Evolutionary conservation across 2,888 invertebrate species (phyloP).

Genomic region (Megamerina dolium): DNA sequence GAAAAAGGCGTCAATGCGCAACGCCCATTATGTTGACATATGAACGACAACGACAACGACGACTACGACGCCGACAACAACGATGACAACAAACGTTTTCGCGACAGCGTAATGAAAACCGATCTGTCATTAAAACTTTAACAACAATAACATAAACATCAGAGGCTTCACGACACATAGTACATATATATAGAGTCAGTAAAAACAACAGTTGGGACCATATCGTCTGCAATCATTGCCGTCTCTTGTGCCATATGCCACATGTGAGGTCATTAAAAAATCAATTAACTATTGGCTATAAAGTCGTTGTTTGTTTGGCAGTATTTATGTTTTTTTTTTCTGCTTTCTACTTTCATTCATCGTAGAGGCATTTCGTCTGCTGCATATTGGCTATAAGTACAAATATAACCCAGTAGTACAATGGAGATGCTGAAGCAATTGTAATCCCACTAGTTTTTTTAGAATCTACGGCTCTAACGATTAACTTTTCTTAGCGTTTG

Average conservation of each 20-base stretch:
- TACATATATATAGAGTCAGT: conserved; percentile 4
- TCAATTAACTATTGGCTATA: conserved; percentile 28
- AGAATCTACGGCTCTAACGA: no score
- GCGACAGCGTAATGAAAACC: conserved; percentile 29
- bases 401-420: no score
- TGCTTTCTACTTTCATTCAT: no score
- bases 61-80: conserved; percentile 14
- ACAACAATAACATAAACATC: no score
- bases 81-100: conserved; percentile 18
- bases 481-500: no score
- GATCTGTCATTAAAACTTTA: conserved; percentile 36
- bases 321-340: not conserved
- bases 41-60: conserved; percentile 18
- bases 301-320: conserved; percentile 16
- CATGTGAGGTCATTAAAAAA: conserved; percentile 30
- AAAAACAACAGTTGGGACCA: conserved; percentile 1
- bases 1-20: conserved; percentile 16
- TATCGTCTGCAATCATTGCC: not conserved
- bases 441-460: no score
- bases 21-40: conserved; percentile 27
- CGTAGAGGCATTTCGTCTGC: no score
- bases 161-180: not conserved
- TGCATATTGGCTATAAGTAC: no score
- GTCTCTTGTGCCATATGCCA: conserved; percentile 16
- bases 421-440: no score